Evolutionary conservation across 2,113 vertebrate genomes (phyloP).

Genomic region (Typhlomys cinereus): DNA sequence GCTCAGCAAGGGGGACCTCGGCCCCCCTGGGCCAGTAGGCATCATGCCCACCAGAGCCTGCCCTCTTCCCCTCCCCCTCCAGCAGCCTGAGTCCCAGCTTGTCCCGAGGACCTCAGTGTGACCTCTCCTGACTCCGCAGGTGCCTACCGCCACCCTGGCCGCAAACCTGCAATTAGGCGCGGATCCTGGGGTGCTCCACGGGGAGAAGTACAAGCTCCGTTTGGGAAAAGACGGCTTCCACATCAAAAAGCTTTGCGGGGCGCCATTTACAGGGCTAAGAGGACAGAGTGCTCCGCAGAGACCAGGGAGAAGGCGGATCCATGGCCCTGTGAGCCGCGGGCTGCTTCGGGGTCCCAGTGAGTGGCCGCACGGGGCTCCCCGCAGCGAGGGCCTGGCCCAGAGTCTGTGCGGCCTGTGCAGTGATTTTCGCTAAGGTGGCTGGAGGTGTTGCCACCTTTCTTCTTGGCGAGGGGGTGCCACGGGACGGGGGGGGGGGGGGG

Average conservation of each 20-base stretch:
- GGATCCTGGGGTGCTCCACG: not conserved
- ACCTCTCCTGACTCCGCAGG: not conserved
- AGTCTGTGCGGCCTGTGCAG: too few relatives aligned
- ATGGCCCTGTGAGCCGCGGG: fast-evolving
- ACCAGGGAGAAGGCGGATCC: fast-evolving
- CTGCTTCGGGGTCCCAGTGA: too few relatives aligned
- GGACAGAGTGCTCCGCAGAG: not conserved
- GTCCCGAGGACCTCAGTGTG: not conserved
- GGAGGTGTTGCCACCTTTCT: too few relatives aligned
- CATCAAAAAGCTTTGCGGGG: not conserved
- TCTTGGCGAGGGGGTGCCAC: not conserved
- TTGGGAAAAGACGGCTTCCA: conserved; percentile 16
- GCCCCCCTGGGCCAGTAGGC: fast-evolving
- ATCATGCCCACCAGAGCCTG: fast-evolving
- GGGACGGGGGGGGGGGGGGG: too few relatives aligned
- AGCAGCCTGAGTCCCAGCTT: not conserved
- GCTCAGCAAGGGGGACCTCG: not conserved
- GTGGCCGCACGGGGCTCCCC: too few relatives aligned
- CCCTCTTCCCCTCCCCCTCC: fast-evolving
- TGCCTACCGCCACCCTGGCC: not conserved
- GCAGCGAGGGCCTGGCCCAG: too few relatives aligned
- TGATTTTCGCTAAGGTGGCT: not conserved
- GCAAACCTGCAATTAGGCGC: conserved; percentile 9
- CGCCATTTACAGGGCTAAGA: not conserved
- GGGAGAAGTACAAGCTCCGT: not conserved